Base-by-base conservation (phyloP, 2,113 vertebrate genomes). In the Tiliqua scincoides region DNA sequence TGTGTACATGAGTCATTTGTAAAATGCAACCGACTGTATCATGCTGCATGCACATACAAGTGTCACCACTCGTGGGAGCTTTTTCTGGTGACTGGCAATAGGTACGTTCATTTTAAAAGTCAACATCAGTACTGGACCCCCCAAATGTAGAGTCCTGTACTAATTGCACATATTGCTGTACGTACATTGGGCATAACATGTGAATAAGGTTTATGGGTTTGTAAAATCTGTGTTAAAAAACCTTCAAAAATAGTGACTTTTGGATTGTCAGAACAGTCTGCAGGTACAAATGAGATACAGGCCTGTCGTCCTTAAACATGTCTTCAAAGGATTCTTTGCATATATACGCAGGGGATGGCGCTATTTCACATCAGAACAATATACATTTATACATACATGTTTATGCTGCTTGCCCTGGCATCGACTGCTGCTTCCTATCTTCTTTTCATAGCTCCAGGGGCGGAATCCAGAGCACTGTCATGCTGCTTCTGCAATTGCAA, bases 391-490 rank as follows among this genome's bases (percentile, higher is more conserved):
- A 21, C 4, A 20, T 73, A 21, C 10, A 57, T 63, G 21, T 67
- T 68, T 37, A 37, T 37, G 7, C 10, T 14, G 54, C 11, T 91
- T 85, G 88, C 74, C 43, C 83, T 82, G 77, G 32, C 79, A 73
- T 77, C 4, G 4, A 62, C 82, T 70, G 30, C 20, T 35, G 7
- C 0, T 83, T 83, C 87, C 27, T 87, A 43, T 25, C 88, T 93
- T 77, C n/a, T 71, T 87, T 87, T 81, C 65, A 74, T 78, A 63
- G 82, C 15, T 85, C 37, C 84, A 37, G 70, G 79, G 87, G 73
- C 86, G 88, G 52, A 74, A 84, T 61, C 68, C 79, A 82, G 82
- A 87, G 71, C 62, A 87, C 43, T 90, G 84, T 84, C 65, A 12
- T 85, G 27, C 82, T 86, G 71, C 81, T 93, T 85, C 21, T 43